These are phyloP conservation scores for Stigmatopora nigra DNA, from an alignment of 2,113 vertebrate species.

Conservation along the genomic window DNA sequence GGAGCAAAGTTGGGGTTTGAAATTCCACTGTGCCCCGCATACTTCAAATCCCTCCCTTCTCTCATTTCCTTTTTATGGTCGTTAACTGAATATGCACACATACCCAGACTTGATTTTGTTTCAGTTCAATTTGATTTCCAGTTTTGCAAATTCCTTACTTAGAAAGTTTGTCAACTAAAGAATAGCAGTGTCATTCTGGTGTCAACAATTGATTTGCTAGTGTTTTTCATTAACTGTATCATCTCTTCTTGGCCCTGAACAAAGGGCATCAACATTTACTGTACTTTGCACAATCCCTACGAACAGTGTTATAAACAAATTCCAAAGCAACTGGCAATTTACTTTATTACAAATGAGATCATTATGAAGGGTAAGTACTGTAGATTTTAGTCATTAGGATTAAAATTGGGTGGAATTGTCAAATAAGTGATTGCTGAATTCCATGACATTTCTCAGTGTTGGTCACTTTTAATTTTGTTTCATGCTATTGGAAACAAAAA, in stretches of 20 bases:
- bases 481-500: slow-evolving; percentile 34
- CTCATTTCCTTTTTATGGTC: slow-evolving; percentile 39
- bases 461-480: slow-evolving; percentile 50
- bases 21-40: slow-evolving; percentile 59
- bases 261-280: not conserved
- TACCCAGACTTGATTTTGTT: slow-evolving; percentile 6
- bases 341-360: slow-evolving; percentile 11
- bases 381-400: not conserved
- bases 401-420: slow-evolving; percentile 33
- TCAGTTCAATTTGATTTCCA: not conserved
- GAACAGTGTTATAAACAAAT: not conserved
- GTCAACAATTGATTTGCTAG: not conserved
- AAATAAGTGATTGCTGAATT: slow-evolving; percentile 40
- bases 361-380: slow-evolving; percentile 16
- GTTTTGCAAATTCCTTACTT: slow-evolving; percentile 4
- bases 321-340: slow-evolving; percentile 14
- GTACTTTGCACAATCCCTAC: not conserved
- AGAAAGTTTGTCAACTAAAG: slow-evolving; percentile 4
- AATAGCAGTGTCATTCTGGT: slow-evolving; percentile 3
- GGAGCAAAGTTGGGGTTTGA: slow-evolving; percentile 35
- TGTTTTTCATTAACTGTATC: not conserved
- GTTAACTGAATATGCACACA: slow-evolving; percentile 35
- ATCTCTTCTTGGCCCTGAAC: not conserved
- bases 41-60: slow-evolving; percentile 47
- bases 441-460: slow-evolving; percentile 42